Percentiles rank a stretch among this genome's conserved stretches.
Conservation (phyloP, 2,888 invertebrate species). For the Tiphia femorata region DNA sequence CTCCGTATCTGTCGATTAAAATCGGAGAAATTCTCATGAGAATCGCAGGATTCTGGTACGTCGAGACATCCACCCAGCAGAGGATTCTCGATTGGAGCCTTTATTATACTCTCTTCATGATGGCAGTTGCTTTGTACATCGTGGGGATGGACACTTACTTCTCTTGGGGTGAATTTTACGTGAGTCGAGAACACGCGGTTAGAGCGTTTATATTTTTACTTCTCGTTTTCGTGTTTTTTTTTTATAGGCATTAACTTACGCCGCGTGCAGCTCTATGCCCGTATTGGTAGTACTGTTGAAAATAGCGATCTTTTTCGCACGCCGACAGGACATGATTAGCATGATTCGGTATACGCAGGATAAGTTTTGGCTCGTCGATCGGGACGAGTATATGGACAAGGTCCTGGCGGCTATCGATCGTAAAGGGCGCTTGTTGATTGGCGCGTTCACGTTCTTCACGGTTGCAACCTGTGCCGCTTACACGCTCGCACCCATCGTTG, state of each 20-base stretch:
- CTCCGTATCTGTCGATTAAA: too few species aligned
- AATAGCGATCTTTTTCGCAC: slow-evolving; percentile 22
- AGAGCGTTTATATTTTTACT: background rate
- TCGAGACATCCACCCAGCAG: slow-evolving; percentile 21
- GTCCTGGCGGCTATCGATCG: slow-evolving; percentile 33
- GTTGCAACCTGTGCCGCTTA: slow-evolving; percentile 31
- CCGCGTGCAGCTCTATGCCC: slow-evolving; percentile 36
- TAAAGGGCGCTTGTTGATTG: slow-evolving; percentile 31
- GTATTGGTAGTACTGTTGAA: slow-evolving; percentile 37
- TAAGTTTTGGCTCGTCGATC: slow-evolving; percentile 48
- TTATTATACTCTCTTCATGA: slow-evolving; percentile 29
- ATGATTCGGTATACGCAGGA: slow-evolving; percentile 35
- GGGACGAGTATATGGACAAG: too few species aligned
- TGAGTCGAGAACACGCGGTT: slow-evolving; percentile 20
- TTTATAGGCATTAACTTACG: slow-evolving; percentile 40
- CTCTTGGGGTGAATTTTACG: slow-evolving; percentile 39
- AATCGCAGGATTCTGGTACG: slow-evolving; percentile 40
- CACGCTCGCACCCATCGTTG: slow-evolving; percentile 30
- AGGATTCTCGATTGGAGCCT: slow-evolving; percentile 22
- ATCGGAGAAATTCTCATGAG: slow-evolving; percentile 38
- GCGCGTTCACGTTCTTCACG: slow-evolving; percentile 32
- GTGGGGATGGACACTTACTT: slow-evolving; percentile 35
- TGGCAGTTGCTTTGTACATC: slow-evolving; percentile 16
- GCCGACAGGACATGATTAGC: slow-evolving; percentile 26
- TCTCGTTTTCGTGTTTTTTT: background rate